Conservation (phyloP, 1,140 invertebrate species). For the Myzus persicae region DNA sequence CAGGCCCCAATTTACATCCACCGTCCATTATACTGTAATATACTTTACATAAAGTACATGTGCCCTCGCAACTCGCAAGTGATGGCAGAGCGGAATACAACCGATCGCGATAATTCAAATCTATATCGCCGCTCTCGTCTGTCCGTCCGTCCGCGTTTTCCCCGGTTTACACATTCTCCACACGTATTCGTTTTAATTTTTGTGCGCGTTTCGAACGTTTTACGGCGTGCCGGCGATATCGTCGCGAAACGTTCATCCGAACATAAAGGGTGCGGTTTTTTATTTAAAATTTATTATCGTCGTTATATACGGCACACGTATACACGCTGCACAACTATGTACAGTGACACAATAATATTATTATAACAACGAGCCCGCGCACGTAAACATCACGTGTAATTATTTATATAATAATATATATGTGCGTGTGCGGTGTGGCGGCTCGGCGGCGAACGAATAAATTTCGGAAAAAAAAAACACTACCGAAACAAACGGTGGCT, state of each 20-base stretch:
- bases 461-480: slow-evolving; percentile 42
- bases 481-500: not conserved
- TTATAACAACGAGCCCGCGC: slow-evolving; percentile 22
- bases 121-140: not conserved
- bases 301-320: slow-evolving; percentile 48
- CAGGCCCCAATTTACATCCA: too few species aligned
- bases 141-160: not conserved
- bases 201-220: slow-evolving; percentile 34
- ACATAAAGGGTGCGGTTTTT: slow-evolving; percentile 31
- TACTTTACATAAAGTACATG: not conserved
- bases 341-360: slow-evolving; percentile 45
- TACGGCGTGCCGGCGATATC: slow-evolving; percentile 27
- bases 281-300: slow-evolving; percentile 43
- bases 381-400: slow-evolving; percentile 57
- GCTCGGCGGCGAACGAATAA: slow-evolving; percentile 30
- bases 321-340: not conserved
- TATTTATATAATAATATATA: slow-evolving; percentile 28
- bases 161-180: slow-evolving; percentile 36
- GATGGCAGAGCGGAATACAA: not conserved
- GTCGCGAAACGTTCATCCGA: slow-evolving; percentile 34
- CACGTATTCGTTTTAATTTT: slow-evolving; percentile 49
- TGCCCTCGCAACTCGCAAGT: not conserved
- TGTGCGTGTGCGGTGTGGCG: not conserved
- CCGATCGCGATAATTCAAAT: slow-evolving; percentile 44
- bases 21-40: not conserved